Conservation (phyloP, 1,140 invertebrate genomes). For the Drosophila sechellia region DNA sequence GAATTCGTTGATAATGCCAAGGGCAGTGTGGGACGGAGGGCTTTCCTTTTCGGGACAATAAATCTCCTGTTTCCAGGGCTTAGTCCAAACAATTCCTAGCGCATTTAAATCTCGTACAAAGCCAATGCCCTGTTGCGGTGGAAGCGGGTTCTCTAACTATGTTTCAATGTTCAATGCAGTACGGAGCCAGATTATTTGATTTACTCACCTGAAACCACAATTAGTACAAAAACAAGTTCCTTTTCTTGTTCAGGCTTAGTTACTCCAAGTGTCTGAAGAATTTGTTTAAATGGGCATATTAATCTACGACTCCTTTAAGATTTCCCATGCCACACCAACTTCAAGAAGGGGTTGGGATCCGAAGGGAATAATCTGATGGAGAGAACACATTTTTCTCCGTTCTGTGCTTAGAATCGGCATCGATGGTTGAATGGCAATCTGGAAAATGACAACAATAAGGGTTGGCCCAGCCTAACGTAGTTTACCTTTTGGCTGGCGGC, state of each 20-base stretch:
- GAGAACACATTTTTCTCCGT: background rate
- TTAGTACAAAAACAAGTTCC: background rate
- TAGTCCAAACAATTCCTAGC: slow-evolving; percentile 56
- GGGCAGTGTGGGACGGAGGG: background rate
- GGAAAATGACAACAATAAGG: slow-evolving; percentile 62
- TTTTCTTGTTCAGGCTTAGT: background rate
- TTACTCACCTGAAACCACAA: background rate
- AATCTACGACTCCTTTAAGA: no score
- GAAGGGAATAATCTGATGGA: background rate
- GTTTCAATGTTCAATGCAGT: background rate
- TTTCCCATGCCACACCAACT: slow-evolving; percentile 8
- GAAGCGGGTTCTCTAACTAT: background rate
- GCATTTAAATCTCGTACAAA: slow-evolving; percentile 69
- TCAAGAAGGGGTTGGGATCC: slow-evolving; percentile 48
- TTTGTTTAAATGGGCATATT: slow-evolving; percentile 27
- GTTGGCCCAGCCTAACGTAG: slow-evolving; percentile 10
- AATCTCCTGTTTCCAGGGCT: slow-evolving; percentile 59
- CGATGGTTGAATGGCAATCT: slow-evolving; percentile 51
- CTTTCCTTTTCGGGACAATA: slow-evolving; percentile 44
- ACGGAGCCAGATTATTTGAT: background rate
- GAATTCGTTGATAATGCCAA: slow-evolving; percentile 71
- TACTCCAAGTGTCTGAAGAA: background rate
- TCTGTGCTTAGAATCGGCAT: slow-evolving; percentile 51
- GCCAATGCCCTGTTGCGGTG: slow-evolving; percentile 59
- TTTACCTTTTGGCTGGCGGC: slow-evolving; percentile 45